phyloP scores from a whole-genome alignment of 2,888 invertebrate genomes.

The Hypsopygia costalis region DNA sequence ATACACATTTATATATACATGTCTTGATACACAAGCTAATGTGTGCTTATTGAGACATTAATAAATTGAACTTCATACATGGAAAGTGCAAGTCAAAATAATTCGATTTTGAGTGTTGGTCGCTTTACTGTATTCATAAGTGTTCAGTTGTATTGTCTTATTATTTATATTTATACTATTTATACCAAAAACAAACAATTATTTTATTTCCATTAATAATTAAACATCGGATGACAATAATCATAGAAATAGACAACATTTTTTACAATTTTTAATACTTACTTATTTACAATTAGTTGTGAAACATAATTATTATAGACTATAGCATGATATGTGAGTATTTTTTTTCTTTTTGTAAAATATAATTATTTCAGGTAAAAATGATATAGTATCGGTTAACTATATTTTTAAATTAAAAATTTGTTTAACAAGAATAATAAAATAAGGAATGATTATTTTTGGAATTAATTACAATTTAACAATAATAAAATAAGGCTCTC shows the following conservation, averaged over 20 bases:
- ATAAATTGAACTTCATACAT: no score
- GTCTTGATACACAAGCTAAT: no score
- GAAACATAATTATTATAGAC: constrained; percentile 17
- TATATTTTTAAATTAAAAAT: no score
- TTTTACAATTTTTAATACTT: constrained; percentile 26
- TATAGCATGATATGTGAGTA: constrained; percentile 49
- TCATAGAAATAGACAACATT: constrained; percentile 41
- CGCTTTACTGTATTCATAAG: no score
- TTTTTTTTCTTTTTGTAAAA: constrained; percentile 26
- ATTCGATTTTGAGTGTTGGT: no score
- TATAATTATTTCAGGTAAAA: constrained; percentile 13
- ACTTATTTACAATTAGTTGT: constrained; percentile 19
- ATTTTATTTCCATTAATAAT: constrained; percentile 9
- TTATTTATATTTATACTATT: constrained; percentile 5
- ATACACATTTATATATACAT: no score
- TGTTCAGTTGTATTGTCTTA: constrained; percentile 10
- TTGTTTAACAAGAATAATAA: not conserved
- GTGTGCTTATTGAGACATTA: no score
- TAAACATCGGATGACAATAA: constrained; percentile 23
- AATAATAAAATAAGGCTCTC: constrained; percentile 8
- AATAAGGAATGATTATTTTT: constrained; percentile 5
- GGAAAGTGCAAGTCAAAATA: no score
- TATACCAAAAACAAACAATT: constrained; percentile 3
- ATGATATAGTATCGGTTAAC: no score
- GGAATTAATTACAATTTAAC: no score